A percentile compares a stretch with the other conserved stretches of the same genome.
Conservation (phyloP, 2,113 vertebrate genomes). For the Pelvicachromis taeniatus region DNA sequence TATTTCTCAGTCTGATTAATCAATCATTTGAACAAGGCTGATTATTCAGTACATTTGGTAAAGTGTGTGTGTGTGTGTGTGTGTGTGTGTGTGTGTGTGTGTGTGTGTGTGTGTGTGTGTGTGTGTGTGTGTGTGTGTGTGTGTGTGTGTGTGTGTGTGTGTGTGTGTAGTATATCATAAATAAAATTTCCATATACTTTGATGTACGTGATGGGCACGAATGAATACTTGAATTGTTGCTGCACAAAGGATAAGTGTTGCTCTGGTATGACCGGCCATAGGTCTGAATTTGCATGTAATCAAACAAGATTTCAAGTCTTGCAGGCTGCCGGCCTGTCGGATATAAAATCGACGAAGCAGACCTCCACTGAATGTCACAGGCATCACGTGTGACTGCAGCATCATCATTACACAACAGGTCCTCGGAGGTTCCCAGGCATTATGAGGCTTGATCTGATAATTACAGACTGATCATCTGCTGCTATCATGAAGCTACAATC, state of each 20-base stretch:
- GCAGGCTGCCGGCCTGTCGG: neutral
- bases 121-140: too few species aligned
- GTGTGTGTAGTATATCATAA: neutral
- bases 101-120: too few species aligned
- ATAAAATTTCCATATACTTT: neutral
- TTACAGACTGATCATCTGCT: constrained; percentile 32
- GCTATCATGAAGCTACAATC: constrained; percentile 6
- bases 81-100: too few species aligned
- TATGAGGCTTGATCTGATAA: constrained; percentile 42
- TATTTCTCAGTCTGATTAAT: neutral
- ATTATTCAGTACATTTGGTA: neutral
- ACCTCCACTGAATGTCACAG: neutral
- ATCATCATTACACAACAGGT: constrained; percentile 48
- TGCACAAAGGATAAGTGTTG: neutral
- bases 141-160: neutral
- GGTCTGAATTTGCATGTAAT: neutral
- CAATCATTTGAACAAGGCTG: neutral
- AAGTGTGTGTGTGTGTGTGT: too few species aligned
- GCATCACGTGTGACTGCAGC: constrained; percentile 22
- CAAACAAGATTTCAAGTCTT: neutral
- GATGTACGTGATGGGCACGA: neutral
- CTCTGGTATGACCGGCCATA: neutral
- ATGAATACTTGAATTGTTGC: neutral
- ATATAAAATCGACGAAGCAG: constrained; percentile 8
- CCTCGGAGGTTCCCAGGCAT: constrained; percentile 36